A percentile compares a stretch with the other conserved stretches of the same genome.
These are phyloP conservation scores for Pachyramphus minor DNA, from an alignment of 2,113 vertebrate species.

Conservation along the genomic window DNA sequence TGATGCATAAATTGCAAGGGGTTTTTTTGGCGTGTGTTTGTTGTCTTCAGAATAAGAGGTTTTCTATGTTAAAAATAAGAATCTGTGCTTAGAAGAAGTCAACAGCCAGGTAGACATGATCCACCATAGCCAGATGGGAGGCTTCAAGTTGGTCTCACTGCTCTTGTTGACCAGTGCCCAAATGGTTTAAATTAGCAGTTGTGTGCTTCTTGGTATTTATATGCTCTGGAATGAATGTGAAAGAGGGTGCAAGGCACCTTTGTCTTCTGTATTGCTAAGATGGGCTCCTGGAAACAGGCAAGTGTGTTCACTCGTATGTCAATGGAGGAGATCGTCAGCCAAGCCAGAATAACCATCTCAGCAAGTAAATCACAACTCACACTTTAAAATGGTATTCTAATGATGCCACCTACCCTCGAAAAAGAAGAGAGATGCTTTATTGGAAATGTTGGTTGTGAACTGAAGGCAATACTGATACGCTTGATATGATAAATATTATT, in stretches of 20 bases:
- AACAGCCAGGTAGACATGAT: neutral
- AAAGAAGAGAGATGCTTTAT: neutral
- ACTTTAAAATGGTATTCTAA: neutral
- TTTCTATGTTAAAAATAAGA: neutral
- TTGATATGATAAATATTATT: neutral
- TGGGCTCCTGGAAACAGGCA: neutral
- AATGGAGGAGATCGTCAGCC: neutral
- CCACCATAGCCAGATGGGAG: neutral
- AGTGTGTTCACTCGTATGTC: neutral
- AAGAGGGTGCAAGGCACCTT: neutral
- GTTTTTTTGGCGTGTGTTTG: rapidly evolving
- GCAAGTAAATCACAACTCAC: neutral
- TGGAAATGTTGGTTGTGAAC: neutral
- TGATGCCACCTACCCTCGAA: neutral
- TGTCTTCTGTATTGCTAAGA: neutral
- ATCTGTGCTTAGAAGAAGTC: neutral
- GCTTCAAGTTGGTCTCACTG: neutral
- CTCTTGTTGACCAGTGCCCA: rapidly evolving
- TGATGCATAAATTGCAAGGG: neutral
- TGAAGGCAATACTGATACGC: neutral
- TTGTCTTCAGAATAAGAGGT: neutral
- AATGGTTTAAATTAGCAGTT: neutral
- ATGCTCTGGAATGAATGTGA: neutral
- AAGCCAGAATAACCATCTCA: neutral
- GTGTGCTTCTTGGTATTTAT: neutral